Evolutionary conservation across 1,140 invertebrate genomes (phyloP), one percentile per base, ranked within the genome.

Genomic region (Eciton burchellii): DNA sequence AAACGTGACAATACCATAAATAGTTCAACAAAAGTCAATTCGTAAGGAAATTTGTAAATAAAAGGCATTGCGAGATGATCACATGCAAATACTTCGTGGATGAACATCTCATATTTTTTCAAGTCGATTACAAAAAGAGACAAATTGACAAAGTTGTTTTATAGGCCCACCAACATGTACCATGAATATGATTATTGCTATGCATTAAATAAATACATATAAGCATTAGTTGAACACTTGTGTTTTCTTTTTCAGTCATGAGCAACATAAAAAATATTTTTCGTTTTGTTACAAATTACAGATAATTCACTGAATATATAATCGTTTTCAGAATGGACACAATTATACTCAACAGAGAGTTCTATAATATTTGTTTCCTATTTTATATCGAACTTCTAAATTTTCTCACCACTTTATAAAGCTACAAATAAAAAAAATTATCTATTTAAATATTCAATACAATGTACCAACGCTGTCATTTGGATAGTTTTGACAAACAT

Each of bases 151-250:
- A n/a, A 52, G n/a, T 54, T 6, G n/a, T 77, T 63, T 63, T 21
- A 74, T 68, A 84, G 90, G 90, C 90, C 90, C 89, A 91, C 90
- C 90, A 90, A 92, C 81, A 90, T 90, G 76, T 89, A 90, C 81
- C 12, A 74, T 59, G 45, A 82, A 83, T 76, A 77, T 66, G 74
- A 73, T 81, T 81, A 68, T 62, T 57, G 56, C 21, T 24, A 35
- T 26, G 26, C 45, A 63, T 59, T 63, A 41, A 41, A 70, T 45
- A 79, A 77, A n/a, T 74, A 54, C 72, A 79, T 83, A 77, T 26
- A 76, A 52, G 52, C n/a, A 56, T 81, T 60, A 56, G 21, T 21
- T 24, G 66, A 76, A 5, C 21, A 71, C 16, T 65, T 72, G 47
- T 45, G 21, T 71, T 65, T 70, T 26, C 35, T 35, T 82, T 12